Evolutionary conservation across 92 coral and sea anemone species (phyloP), one percentile per base, ranked within the genome.

Genomic region (Ricordea florida): DNA sequence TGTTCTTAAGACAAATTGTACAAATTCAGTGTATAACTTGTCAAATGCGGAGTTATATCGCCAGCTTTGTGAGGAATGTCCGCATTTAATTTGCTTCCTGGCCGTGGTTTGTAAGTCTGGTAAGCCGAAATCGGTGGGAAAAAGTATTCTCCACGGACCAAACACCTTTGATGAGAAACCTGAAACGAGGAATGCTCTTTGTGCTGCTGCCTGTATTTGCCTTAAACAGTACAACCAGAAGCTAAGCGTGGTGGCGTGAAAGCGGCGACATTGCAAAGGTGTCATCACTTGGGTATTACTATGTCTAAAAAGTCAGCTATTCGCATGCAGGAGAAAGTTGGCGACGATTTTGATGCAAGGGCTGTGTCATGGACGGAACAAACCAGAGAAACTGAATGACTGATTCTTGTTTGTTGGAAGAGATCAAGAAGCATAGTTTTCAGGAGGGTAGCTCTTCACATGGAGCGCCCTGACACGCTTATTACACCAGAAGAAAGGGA

Each of bases 261-360:
- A 57, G 83, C 83, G 23, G 17, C 50, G 10, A 37, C 52, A 4
- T 18, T 76, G 47, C 64, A 76, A 25, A 76, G 74, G 64, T 76
- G 74, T 24, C 29, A 63, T 4, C 42, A 62, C 1, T 35, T 75
- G 18, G 82, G 72, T 22, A 10, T 75, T 3, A 42, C 58, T 0
- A 20, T 78, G 24, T 78, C 84, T 8, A 76, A 66, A 4, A 55
- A 41, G 21, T 79, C 85, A 27, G 41, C 70, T 34, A 45, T 79
- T 31, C 55, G 79, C 10, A 79, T 79, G 85, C 85, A 80, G 57
- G 6, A 32, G 18, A 80, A 69, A 60, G n/a, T 55, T 25, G 79
- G 79, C 14, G 62, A 36, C 1, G 9, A 7, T 32, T 55, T 35
- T 6, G 50, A 41, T 38, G 56, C 3, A 17, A 23, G 31, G 41